Evolutionary conservation across 2,797 vertebrate species (phyloP).

Genomic region (Chromis chromis): DNA sequence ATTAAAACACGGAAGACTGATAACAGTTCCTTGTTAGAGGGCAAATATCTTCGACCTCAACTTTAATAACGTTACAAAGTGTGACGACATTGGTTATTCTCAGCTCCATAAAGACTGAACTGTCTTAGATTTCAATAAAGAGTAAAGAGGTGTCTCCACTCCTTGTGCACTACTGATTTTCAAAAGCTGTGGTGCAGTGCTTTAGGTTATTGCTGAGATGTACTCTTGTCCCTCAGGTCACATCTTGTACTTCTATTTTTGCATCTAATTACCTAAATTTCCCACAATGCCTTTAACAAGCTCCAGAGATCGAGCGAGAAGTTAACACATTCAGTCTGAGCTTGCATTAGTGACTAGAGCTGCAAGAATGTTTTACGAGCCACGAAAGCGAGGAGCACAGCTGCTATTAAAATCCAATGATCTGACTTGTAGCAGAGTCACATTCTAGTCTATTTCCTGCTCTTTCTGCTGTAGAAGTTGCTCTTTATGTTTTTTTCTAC

Average conservation of each 20-base stretch:
- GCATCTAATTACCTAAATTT: background rate
- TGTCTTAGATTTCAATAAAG: background rate
- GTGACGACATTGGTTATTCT: background rate
- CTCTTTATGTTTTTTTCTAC: background rate
- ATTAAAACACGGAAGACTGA: constrained; percentile 29
- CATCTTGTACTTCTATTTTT: background rate
- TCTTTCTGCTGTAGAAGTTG: background rate
- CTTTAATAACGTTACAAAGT: background rate
- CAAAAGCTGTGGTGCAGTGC: background rate
- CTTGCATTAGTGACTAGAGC: background rate
- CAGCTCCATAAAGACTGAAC: background rate
- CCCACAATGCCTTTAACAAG: background rate
- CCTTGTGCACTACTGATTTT: background rate
- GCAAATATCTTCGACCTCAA: constrained; percentile 11
- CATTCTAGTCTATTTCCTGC: background rate
- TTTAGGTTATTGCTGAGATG: background rate
- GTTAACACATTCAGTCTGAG: background rate
- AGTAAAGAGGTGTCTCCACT: background rate
- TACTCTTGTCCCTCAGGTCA: no score
- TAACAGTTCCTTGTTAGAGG: constrained; percentile 13
- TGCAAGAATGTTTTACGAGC: background rate
- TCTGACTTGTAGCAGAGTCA: background rate
- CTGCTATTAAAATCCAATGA: background rate
- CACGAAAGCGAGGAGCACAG: background rate
- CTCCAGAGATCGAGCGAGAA: background rate